Base-by-base conservation (phyloP, 2,888 invertebrate genomes). In the Drosophila meridiana region DNA sequence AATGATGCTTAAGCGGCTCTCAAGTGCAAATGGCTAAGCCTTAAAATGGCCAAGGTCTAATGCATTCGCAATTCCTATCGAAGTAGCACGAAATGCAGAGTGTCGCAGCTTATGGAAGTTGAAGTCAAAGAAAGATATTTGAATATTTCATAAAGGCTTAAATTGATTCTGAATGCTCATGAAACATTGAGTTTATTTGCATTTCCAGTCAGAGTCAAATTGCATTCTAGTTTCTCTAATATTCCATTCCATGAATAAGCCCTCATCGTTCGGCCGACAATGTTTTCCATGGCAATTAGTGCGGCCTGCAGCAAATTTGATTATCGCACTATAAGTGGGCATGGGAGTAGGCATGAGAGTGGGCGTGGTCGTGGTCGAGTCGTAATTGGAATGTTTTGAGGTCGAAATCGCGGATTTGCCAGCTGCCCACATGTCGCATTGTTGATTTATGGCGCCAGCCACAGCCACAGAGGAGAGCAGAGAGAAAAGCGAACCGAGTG, bases 301-400 rank as follows among this genome's bases (percentile, higher is more conserved):
- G 32, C 56, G 52, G 45, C 52, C 56, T 64, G 66, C 68, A 45
- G 48, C 59, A 65, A 30, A 70, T 78, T 67, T 50, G 80, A 70
- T 69, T 77, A 69, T 78, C 59, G 59, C 75, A 69, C 36, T 14
- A 28, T 11, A 40, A 55, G 59, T 52, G 38, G 48, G 30, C 20
- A 5, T 50, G 30, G 36, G 20, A 11, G 14, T 7, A 13, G 9
- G 9, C 14, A 4, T 26, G 8, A n/a, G 30, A 2, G 14, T n/a
- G 4, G 14, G 1, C 20, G 64, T 36, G 50, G 52, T 14, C 36
- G 45, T 42, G 58, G 14, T 20, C 28, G 55, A 5, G 52, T 42
- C 26, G 40, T 82, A 82, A 85, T 88, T 85, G 86, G 70, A 82
- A 69, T 86, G 80, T 62, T 80, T 75, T 75, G 77, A 28, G 88